These are phyloP conservation scores for Nerophis lumbriciformis DNA, from an alignment of 2,113 vertebrate species.

Conservation along the genomic window DNA sequence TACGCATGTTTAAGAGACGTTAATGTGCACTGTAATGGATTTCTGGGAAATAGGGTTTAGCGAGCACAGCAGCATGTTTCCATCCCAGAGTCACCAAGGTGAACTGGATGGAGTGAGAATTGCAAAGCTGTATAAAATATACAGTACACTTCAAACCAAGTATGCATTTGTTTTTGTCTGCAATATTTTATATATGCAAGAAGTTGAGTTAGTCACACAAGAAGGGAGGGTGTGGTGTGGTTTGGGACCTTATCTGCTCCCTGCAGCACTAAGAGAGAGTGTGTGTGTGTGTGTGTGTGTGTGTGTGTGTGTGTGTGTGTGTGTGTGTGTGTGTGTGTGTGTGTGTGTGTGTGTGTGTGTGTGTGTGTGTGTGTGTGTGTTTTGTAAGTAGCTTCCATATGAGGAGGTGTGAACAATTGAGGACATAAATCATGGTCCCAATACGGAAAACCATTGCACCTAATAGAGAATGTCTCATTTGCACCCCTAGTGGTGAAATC, in stretches of 20 bases:
- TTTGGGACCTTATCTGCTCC: conserved; percentile 61
- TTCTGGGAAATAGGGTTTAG: conserved; percentile 27
- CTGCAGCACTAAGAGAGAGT: conserved; percentile 42
- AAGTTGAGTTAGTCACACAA: conserved; percentile 23
- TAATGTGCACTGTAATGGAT: conserved; percentile 2
- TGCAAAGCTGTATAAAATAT: no score
- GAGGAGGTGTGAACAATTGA: no score
- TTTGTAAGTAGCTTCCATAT: no score
- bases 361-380: conserved; percentile 24
- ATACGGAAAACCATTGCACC: no score
- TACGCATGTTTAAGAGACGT: conserved; percentile 11
- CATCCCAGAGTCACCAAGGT: background rate
- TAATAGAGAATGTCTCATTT: no score
- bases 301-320: conserved; percentile 27
- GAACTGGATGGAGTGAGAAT: background rate
- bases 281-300: conserved; percentile 10
- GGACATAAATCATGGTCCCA: no score
- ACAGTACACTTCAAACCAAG: background rate
- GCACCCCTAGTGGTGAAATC: no score
- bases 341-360: conserved; percentile 8
- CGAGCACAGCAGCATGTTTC: conserved; percentile 8
- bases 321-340: background rate
- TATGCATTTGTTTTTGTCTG: background rate
- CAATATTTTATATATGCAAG: conserved; percentile 11
- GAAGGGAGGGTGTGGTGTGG: conserved; percentile 13